These are phyloP conservation scores for Rotaria magnacalcarata DNA, from an alignment of 2,888 invertebrate genomes.

Conservation along the genomic window DNA sequence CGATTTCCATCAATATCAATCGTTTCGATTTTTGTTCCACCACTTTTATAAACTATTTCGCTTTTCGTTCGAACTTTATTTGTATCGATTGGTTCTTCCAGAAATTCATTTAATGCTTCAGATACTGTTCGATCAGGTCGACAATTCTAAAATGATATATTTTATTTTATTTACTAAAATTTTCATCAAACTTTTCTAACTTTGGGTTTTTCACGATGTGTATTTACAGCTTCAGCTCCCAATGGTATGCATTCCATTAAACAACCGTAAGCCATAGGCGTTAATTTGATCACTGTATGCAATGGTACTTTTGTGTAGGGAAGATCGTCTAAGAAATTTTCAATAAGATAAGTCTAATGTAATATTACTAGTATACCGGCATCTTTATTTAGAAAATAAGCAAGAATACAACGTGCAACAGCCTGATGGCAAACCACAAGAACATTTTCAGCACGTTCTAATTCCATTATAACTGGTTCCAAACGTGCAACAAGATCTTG, in stretches of 20 bases:
- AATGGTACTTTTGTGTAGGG: constrained; percentile 62
- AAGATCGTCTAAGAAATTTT: constrained; percentile 53
- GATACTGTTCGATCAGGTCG: constrained; percentile 34
- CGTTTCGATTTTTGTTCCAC: not conserved
- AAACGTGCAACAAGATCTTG: constrained; percentile 83
- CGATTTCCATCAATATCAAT: not conserved
- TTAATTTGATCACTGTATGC: constrained; percentile 82
- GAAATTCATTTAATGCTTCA: constrained; percentile 35
- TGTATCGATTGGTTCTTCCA: not conserved
- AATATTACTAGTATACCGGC: constrained; percentile 64
- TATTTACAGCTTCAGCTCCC: constrained; percentile 83
- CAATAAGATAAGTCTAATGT: too few species aligned
- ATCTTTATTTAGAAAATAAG: constrained; percentile 81
- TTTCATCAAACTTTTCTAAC: not conserved
- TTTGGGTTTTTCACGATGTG: constrained; percentile 63
- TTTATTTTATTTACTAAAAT: too few species aligned
- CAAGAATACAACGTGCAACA: constrained; percentile 70
- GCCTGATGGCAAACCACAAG: constrained; percentile 79
- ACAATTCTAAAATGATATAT: constrained; percentile 36
- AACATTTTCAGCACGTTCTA: constrained; percentile 56
- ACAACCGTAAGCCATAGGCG: constrained; percentile 82
- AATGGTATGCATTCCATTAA: constrained; percentile 78
- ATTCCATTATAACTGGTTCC: constrained; percentile 76
- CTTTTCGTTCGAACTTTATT: not conserved
- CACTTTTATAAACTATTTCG: constrained; percentile 4